phyloP scores from a whole-genome alignment of 1,140 invertebrate species.

The Hypothenemus hampei region DNA sequence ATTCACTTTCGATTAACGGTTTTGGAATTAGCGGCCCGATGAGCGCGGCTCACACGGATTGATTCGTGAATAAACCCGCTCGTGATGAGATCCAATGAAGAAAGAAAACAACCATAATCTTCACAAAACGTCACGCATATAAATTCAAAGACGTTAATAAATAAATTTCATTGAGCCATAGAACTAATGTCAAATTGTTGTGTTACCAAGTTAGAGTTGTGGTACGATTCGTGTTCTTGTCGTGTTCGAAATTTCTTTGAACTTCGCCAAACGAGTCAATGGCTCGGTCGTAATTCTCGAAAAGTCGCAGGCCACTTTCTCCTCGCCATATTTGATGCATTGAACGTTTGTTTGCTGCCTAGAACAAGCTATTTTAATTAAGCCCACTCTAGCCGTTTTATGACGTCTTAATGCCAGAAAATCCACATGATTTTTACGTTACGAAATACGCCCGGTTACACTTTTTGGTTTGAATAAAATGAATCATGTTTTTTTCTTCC shows the following conservation, averaged over 20 bases:
- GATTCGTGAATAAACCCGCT: not conserved
- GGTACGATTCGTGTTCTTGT: constrained; percentile 7
- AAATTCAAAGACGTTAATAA: too few relatives aligned
- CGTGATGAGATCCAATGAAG: not conserved
- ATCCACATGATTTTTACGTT: too few relatives aligned
- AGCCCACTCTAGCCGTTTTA: too few relatives aligned
- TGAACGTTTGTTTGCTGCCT: constrained; percentile 1
- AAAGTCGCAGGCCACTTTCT: constrained; percentile 29
- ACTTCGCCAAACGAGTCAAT: constrained; percentile 27
- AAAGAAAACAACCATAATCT: not conserved
- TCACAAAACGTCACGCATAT: too few relatives aligned
- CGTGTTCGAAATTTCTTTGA: constrained; percentile 22
- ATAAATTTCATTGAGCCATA: too few relatives aligned
- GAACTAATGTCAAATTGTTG: too few relatives aligned
- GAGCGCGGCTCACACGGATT: too few relatives aligned
- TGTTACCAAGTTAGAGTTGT: too few relatives aligned
- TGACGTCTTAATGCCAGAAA: too few relatives aligned
- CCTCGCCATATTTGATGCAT: constrained; percentile 18
- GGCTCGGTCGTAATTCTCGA: constrained; percentile 25
- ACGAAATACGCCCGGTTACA: too few relatives aligned
- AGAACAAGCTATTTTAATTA: not conserved
- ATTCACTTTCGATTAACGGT: constrained; percentile 33
- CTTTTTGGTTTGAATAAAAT: too few relatives aligned
- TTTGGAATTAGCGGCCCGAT: constrained; percentile 21
- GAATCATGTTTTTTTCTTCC: too few relatives aligned